Conservation (phyloP, 37 sponge, comb jelly and placozoan genomes). For the Hexactinellida sp. region DNA sequence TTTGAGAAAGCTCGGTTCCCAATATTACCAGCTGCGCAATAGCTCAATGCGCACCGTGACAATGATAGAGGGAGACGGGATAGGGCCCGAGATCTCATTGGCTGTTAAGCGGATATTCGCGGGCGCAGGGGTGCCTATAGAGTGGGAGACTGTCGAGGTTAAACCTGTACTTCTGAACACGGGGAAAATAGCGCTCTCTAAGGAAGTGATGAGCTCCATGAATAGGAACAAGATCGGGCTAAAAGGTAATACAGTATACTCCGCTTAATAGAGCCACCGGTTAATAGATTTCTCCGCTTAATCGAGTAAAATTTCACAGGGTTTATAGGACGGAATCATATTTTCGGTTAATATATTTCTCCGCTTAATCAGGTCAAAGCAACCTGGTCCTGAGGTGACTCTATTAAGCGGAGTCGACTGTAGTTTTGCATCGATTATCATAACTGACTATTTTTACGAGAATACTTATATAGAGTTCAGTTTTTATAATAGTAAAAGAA, state of each 20-base stretch:
- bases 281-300: no score
- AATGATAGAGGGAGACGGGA: conserved; percentile 92
- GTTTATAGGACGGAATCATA: no score
- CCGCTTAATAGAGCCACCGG: no score
- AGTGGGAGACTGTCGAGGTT: conserved; percentile 82
- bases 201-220: conserved; percentile 77
- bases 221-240: conserved; percentile 85
- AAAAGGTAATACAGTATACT: conserved; percentile 56
- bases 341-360: no score
- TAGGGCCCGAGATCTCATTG: conserved; percentile 90
- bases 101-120: conserved; percentile 83
- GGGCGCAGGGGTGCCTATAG: conserved; percentile 76
- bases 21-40: background rate
- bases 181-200: conserved; percentile 70
- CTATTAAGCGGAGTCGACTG: no score
- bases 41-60: conserved; percentile 36
- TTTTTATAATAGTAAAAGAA: no score
- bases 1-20: background rate
- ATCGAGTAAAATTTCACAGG: no score
- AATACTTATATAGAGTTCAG: no score
- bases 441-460: no score
- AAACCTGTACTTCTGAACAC: conserved; percentile 48
- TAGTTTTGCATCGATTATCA: no score
- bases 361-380: no score
- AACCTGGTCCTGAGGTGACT: no score